Base-by-base conservation (phyloP, 2,888 invertebrate species). In the Papilio demoleus region DNA sequence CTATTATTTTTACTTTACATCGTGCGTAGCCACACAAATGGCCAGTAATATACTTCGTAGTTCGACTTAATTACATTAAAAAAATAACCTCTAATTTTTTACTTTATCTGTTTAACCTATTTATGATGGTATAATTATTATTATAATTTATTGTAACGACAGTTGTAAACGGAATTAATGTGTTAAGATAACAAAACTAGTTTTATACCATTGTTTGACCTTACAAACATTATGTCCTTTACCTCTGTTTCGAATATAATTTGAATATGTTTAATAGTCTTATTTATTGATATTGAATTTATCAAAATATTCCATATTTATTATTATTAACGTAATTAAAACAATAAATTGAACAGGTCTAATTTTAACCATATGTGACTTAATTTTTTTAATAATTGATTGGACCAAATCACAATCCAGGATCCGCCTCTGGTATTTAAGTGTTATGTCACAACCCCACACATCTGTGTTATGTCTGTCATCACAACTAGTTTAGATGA, bases 1-100 rank as follows among this genome's bases (percentile, higher is more conserved):
- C 6, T 87, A 19, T 86, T 87, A 86, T 86, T 85, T 85, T 86
- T 87, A 86, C 86, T 86, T 87, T 82, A 83, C 78, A 81, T 76
- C 76, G 74, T 79, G 80, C 73, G 79, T 82, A 81, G 81, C 76
- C 75, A 77, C 78, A 74, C 73, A 73, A 75, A 74, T 73, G 70
- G 70, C 68, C 69, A 70, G 65, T 50, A 63, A 59, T 53, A n/a
- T n/a, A n/a, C 12, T 64, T 17, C 53, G 24, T 38, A 64, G 22
- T 38, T 40, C 40, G 12, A 8, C 14, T 53, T 27, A 24, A 27
- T 27, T 27, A 12, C 5, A 24, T 2, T 27, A 8, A 53, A 50
- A 50, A 50, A 9, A n/a, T 36, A 38, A 58, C 9, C 11, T 36
- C 17, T 36, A 19, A 38, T 22, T 36, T 19, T 22, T 36, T 36